phyloP scores from a whole-genome alignment of 1,140 invertebrate species.

The Alviniconcha marisindica region DNA sequence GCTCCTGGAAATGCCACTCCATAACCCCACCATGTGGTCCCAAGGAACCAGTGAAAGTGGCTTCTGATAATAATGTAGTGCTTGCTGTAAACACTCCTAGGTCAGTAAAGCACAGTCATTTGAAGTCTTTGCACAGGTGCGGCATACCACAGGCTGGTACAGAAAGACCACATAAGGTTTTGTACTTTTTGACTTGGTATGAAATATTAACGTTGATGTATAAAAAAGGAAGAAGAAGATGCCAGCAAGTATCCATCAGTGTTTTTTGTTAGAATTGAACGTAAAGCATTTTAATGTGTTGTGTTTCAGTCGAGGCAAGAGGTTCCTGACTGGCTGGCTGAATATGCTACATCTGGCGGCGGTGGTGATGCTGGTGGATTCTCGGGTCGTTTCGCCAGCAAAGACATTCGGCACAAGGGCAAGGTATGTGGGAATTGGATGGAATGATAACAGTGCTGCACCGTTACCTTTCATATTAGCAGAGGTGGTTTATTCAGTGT shows the following conservation, averaged over 20 bases:
- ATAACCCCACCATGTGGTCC: conserved; percentile 15
- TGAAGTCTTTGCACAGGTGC: too few relatives aligned
- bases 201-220: too few relatives aligned
- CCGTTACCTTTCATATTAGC: too few relatives aligned
- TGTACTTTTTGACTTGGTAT: too few relatives aligned
- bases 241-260: background rate
- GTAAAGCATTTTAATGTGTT: background rate
- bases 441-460: too few relatives aligned
- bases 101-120: too few relatives aligned
- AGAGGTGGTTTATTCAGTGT: too few relatives aligned
- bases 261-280: background rate
- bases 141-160: too few relatives aligned
- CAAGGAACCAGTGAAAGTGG: background rate
- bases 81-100: too few relatives aligned
- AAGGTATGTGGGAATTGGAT: conserved; percentile 43
- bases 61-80: conserved; percentile 35
- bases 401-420: conserved; percentile 69
- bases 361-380: conserved; percentile 46
- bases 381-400: conserved; percentile 67
- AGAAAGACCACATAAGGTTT: too few relatives aligned
- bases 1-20: too few relatives aligned
- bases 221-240: background rate
- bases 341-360: conserved; percentile 61
- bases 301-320: conserved; percentile 74
- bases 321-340: conserved; percentile 75